Percentiles rank a stretch among this genome's conserved stretches.
These are phyloP conservation scores for Melanotaenia nigrans DNA, from an alignment of 2,797 vertebrate species.

Conservation along the genomic window DNA sequence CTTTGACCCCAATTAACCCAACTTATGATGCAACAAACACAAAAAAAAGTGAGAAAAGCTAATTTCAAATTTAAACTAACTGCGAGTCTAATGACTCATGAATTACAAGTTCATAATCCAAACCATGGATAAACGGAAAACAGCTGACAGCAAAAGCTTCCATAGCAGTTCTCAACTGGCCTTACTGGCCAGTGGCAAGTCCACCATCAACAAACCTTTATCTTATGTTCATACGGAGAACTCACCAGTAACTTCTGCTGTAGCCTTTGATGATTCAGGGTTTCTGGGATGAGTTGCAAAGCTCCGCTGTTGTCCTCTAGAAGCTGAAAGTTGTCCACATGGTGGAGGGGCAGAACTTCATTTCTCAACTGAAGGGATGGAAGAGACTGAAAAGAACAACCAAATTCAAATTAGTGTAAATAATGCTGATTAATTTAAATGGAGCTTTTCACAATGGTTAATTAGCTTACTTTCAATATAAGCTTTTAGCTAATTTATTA, in stretches of 20 bases:
- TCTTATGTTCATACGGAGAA: constrained; percentile 42
- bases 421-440: neutral
- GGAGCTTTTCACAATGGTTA: neutral
- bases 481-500: constrained; percentile 2
- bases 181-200: constrained; percentile 34
- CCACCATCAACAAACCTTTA: constrained; percentile 43
- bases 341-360: constrained; percentile 73
- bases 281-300: constrained; percentile 67
- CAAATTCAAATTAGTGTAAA: neutral
- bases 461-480: neutral
- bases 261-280: constrained; percentile 66
- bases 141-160: constrained; percentile 44
- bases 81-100: constrained; percentile 43
- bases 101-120: constrained; percentile 49
- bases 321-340: constrained; percentile 64
- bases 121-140: constrained; percentile 38
- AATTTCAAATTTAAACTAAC: constrained; percentile 56
- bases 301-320: constrained; percentile 70
- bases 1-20: constrained; percentile 51
- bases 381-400: constrained; percentile 3
- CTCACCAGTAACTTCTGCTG: constrained; percentile 82
- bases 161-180: constrained; percentile 25
- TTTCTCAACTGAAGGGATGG: constrained; percentile 79
- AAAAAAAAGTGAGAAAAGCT: constrained; percentile 21
- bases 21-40: constrained; percentile 19